Base-by-base conservation (phyloP, 1,140 invertebrate genomes). In the Nomia melanderi region DNA sequence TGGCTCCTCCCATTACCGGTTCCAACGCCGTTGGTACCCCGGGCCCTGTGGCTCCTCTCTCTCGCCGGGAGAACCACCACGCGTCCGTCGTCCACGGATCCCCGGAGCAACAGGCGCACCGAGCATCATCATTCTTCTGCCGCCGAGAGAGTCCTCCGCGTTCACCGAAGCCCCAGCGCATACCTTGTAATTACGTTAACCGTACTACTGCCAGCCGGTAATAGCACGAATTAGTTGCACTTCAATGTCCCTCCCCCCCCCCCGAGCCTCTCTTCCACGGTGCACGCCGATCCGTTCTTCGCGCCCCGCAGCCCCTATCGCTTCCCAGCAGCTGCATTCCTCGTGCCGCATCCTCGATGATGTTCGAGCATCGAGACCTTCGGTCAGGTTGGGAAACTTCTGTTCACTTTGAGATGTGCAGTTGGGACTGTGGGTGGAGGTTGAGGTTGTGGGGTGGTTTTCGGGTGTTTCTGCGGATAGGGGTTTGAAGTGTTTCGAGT, bases 181-280 rank as follows among this genome's bases (percentile, higher is more conserved):
- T 69, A 85, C 79, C 87, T 86, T 79, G 84, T 90, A 90, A 91
- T 90, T 90, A 91, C 86, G 87, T 87, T 89, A 88, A 90, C 86
- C 82, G 86, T 84, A 86, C 82, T 77, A 86, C 82, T 74, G 74
- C 69, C 67, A 83, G 60, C 50, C 63, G 53, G 77, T 73, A 83
- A 75, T 84, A 69, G 81, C 54, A 72, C 67, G 74, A 77, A 83
- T 80, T 80, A 75, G 63, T 78, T 69, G 75, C 77, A 82, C 75
- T 82, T 83, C 77, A 82, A 82, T 64, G 80, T 82, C 8, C 82
- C 50, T 47, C 56, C 57, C 73, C 74, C 39, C 0, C 11, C 20
- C 41, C 14, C 14, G 14, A 4, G 5, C 41, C 14, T 1, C 36
- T 39, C 36, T 12, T 8, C 36, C 1, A 39, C 36, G 57, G 33